Evolutionary conservation across 2,888 invertebrate species (phyloP).

Genomic region (Melipona bicolor): DNA sequence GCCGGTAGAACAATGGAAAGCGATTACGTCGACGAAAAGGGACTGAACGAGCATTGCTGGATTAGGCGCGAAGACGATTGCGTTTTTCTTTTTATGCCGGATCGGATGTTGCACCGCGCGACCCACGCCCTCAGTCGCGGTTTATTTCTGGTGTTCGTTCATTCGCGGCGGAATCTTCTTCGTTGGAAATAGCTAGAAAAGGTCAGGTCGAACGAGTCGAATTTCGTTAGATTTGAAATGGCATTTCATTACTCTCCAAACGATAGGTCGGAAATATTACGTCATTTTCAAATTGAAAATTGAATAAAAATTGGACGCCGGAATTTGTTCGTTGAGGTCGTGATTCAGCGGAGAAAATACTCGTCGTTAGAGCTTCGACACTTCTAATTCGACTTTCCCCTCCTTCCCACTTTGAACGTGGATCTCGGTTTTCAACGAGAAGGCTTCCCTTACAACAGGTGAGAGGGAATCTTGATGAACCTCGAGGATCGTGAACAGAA

Average conservation of each 20-base stretch:
- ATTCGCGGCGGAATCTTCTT: constrained; percentile 11
- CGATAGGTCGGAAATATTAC: not conserved
- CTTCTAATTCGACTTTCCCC: not conserved
- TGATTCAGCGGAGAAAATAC: not conserved
- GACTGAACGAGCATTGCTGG: constrained; percentile 43
- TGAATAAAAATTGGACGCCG: not conserved
- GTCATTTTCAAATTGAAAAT: not conserved
- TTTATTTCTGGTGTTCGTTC: constrained; percentile 17
- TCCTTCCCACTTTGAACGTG: not conserved
- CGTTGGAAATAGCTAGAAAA: constrained; percentile 1
- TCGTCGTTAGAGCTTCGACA: not conserved
- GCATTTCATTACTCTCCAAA: not conserved
- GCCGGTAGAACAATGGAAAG: constrained; percentile 68
- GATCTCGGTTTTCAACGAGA: constrained; percentile 17
- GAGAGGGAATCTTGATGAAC: constrained; percentile 50
- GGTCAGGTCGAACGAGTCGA: not conserved
- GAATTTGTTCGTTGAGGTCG: constrained; percentile 8
- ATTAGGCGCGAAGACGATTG: constrained; percentile 58
- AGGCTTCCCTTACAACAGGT: constrained; percentile 18
- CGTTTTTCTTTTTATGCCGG: constrained; percentile 53
- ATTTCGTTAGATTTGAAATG: not conserved
- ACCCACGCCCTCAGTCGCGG: constrained; percentile 13
- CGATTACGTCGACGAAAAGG: constrained; percentile 65
- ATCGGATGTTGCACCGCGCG: constrained; percentile 25
- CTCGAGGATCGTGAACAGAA: constrained; percentile 1